phyloP scores from a whole-genome alignment of 2,888 invertebrate genomes.

The Tanaodytes sp. region DNA sequence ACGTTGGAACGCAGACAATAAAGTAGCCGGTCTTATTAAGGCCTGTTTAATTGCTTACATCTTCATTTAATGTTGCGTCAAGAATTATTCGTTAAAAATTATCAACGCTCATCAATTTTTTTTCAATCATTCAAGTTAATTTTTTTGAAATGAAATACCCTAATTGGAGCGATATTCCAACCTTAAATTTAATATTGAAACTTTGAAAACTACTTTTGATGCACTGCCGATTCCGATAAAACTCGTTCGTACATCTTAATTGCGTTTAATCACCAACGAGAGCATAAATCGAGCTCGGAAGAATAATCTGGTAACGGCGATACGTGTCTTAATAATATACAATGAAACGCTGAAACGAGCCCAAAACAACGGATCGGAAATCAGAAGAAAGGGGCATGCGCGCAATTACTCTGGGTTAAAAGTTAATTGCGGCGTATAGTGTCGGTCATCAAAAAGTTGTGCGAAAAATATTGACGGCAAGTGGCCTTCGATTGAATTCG shows the following conservation, averaged over 20 bases:
- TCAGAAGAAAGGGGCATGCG: slow-evolving; percentile 1
- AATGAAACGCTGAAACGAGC: slow-evolving; percentile 1
- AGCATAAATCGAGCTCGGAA: slow-evolving; percentile 9
- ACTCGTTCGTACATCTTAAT: slow-evolving; percentile 9
- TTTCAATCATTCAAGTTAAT: no score
- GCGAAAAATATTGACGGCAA: slow-evolving; percentile 19
- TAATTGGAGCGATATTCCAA: no score
- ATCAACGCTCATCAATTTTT: no score
- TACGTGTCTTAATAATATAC: slow-evolving; percentile 18
- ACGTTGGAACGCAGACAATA: no score
- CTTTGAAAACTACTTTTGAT: no score
- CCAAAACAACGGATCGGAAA: neutral
- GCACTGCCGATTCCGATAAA: neutral
- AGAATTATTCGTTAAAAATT: no score
- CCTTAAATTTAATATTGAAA: no score
- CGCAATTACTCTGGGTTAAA: slow-evolving; percentile 57
- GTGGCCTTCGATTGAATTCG: slow-evolving; percentile 10
- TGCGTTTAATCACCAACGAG: slow-evolving; percentile 5
- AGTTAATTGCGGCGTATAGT: slow-evolving; percentile 58
- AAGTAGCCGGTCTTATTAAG: no score
- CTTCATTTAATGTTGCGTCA: no score
- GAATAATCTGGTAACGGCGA: slow-evolving; percentile 8
- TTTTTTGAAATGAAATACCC: no score
- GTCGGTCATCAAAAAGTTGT: slow-evolving; percentile 17
- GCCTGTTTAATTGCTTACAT: no score